phyloP scores from a whole-genome alignment of 2,113 vertebrate genomes.

The Cyphomyrus plagiostoma region DNA sequence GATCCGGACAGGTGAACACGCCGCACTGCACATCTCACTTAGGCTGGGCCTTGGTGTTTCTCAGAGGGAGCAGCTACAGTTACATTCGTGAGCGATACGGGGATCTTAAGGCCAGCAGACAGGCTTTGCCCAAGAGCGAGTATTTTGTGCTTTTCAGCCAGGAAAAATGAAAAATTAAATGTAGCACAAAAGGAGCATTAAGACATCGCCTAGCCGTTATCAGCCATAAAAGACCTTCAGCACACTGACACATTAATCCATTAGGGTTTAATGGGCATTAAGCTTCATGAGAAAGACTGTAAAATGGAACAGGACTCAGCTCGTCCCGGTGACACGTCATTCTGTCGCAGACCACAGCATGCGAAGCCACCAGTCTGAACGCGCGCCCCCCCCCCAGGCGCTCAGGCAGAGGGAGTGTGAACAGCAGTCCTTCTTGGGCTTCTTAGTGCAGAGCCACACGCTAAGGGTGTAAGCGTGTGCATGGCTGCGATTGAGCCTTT shows the following conservation, averaged over 20 bases:
- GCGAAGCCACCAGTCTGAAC: neutral
- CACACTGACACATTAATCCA: neutral
- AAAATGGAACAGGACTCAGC: neutral
- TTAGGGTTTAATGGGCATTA: slow-evolving; percentile 11
- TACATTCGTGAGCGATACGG: neutral
- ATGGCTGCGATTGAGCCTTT: neutral
- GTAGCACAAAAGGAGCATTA: neutral
- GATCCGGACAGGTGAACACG: neutral
- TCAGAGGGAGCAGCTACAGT: neutral
- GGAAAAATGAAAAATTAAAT: slow-evolving; percentile 1
- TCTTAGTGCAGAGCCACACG: neutral
- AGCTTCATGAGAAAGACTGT: neutral
- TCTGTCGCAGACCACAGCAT: neutral
- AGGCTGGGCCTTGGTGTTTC: neutral
- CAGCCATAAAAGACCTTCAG: neutral
- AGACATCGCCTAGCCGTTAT: neutral
- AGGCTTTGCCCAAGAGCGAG: neutral
- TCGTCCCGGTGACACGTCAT: too few species aligned
- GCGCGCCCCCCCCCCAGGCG: neutral
- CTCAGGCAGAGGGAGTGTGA: neutral
- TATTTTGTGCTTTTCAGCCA: slow-evolving; percentile 1
- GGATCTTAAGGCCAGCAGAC: neutral
- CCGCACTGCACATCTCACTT: neutral
- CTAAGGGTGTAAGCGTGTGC: neutral
- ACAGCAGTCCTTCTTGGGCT: neutral